These are phyloP conservation scores for Austrolebias charrua DNA, from an alignment of 2,797 vertebrate genomes.

Conservation along the genomic window DNA sequence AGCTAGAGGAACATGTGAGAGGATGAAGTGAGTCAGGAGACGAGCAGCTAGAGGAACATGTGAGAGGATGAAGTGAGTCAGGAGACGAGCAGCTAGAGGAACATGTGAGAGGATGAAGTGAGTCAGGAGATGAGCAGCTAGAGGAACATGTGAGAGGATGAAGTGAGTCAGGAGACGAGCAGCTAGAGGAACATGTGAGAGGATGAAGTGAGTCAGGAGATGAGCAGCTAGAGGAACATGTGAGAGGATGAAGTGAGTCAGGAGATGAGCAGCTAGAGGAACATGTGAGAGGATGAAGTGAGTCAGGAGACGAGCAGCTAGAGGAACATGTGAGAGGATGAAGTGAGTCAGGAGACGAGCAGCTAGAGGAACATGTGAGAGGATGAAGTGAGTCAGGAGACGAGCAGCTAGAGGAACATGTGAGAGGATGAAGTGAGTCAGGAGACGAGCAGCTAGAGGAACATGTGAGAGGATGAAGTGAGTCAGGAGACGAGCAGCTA, in stretches of 20 bases:
- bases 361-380: constrained; percentile 3
- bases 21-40: constrained; percentile 2
- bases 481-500: constrained; percentile 4
- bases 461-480: not conserved
- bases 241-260: constrained; percentile 3
- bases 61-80: constrained; percentile 3
- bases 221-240: not conserved
- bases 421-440: constrained; percentile 3
- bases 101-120: not conserved
- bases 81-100: not conserved
- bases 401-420: not conserved
- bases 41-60: not conserved
- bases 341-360: constrained; percentile 6
- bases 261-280: not conserved
- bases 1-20: constrained; percentile 3
- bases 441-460: not conserved
- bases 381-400: constrained; percentile 2
- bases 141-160: not conserved
- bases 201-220: constrained; percentile 2
- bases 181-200: constrained; percentile 3
- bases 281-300: not conserved
- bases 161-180: constrained; percentile 6
- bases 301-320: constrained; percentile 4
- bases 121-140: constrained; percentile 3
- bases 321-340: not conserved